Conservation (phyloP, 53 echinoderm and acorn worm species). For the Actinopyga echinites region DNA sequence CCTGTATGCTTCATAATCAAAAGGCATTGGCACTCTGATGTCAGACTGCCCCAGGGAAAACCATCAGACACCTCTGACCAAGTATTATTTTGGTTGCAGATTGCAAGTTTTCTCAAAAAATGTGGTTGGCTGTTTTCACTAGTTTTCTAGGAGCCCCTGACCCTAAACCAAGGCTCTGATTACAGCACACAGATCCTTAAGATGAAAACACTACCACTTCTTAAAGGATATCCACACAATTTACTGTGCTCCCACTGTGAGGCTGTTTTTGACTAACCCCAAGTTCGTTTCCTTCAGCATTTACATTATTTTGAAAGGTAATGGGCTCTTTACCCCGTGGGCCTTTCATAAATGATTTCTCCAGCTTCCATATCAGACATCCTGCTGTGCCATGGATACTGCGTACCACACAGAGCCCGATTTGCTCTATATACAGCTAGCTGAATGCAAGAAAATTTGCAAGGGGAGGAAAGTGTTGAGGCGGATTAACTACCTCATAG, state of each 20-base stretch:
- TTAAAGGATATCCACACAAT: neutral
- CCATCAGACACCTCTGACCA: constrained; percentile 26
- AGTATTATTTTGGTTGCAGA: constrained; percentile 9
- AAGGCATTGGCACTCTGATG: neutral
- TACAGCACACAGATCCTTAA: constrained; percentile 5
- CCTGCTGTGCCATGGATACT: no score
- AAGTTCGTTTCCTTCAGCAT: neutral
- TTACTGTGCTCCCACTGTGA: constrained; percentile 4
- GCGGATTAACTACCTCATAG: no score
- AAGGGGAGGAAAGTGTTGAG: no score
- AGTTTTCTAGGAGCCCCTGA: neutral
- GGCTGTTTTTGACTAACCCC: constrained; percentile 1
- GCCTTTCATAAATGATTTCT: neutral
- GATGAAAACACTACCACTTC: constrained; percentile 4
- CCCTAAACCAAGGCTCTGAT: constrained; percentile 25
- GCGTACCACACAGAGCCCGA: no score
- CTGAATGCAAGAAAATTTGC: no score
- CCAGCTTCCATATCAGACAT: no score
- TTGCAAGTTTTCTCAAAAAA: neutral
- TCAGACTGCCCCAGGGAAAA: constrained; percentile 18
- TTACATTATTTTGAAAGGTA: constrained; percentile 11
- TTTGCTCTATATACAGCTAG: no score
- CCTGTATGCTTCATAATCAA: neutral
- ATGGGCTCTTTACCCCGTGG: constrained; percentile 8
- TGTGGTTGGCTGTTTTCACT: neutral